Base-by-base conservation (phyloP, 2,888 invertebrate species). In the Frankliniella fusca region DNA sequence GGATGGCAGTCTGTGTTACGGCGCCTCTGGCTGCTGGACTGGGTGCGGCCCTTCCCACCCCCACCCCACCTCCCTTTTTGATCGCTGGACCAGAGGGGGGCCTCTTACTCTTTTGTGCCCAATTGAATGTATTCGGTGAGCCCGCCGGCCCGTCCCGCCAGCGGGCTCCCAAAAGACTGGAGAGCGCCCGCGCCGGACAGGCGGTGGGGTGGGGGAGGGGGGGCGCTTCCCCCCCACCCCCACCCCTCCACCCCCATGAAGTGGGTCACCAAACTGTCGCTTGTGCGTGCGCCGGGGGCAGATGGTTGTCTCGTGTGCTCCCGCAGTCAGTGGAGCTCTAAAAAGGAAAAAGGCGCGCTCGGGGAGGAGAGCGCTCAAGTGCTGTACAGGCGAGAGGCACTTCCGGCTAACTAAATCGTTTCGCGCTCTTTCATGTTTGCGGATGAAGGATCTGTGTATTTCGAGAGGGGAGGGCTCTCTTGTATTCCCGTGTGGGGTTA, bases 101-200 rank as follows among this genome's bases (percentile, higher is more conserved):
- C 61, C 61, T 61, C 61, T 61, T 61, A 61, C 61, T 61, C 61
- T 61, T 61, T 61, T 61, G 61, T 61, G 61, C 61, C 18, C 61
- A 61, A 61, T 61, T 61, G 61, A 61, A 61, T 61, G 61, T 61
- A 38, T 38, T 38, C 38, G 38, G 38, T 38, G 38, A 38, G 61
- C 61, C 61, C 61, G 7, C 61, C 61, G 61, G 38, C 61, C 18
- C 61, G 15, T 11, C 61, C 18, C 54, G 54, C 54, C 54, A 2
- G 15, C 54, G 54, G 54, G 1, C 54, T 18, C 54, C 8, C 54
- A 18, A 38, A 38, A 38, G 38, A 38, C 38, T 38, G 2, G 38
- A 38, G 54, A 2, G 54, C 54, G 15, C 54, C 50, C 50, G 50
- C 54, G 54, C 54, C 61, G 15, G 61, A 20, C 61, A 20, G 61